Conservation (phyloP, 2,888 invertebrate genomes). For the Achlya flavicornis region DNA sequence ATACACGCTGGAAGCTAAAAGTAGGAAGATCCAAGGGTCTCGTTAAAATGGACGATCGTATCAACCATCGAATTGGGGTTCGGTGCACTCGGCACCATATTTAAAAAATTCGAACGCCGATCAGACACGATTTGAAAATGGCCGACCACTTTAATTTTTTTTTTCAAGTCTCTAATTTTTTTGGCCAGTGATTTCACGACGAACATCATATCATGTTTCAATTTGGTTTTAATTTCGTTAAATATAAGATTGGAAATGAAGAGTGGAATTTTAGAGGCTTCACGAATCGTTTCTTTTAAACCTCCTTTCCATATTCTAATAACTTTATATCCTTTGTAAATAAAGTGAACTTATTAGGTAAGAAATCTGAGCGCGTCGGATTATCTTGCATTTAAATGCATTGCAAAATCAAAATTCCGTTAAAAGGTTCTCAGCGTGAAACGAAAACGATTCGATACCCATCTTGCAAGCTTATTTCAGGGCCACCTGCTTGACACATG, state of each 20-base stretch:
- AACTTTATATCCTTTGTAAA: constrained; percentile 55
- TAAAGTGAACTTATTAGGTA: constrained; percentile 46
- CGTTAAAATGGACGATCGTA: constrained; percentile 57
- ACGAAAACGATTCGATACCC: constrained; percentile 58
- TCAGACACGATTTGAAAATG: constrained; percentile 70
- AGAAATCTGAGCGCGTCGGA: constrained; percentile 40
- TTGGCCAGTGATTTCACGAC: constrained; percentile 42
- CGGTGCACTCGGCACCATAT: constrained; percentile 78
- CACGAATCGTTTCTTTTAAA: constrained; percentile 30
- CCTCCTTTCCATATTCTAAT: constrained; percentile 43
- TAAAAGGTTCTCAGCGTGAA: constrained; percentile 68
- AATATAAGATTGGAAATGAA: constrained; percentile 36
- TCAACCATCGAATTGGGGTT: constrained; percentile 71
- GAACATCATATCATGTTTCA: constrained; percentile 45
- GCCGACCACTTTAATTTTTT: constrained; percentile 48
- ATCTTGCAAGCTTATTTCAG: constrained; percentile 59
- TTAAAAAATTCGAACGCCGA: constrained; percentile 72
- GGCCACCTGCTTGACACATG: constrained; percentile 71
- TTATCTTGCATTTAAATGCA: constrained; percentile 70
- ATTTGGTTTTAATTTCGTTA: constrained; percentile 43
- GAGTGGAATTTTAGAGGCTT: constrained; percentile 35
- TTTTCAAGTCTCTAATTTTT: constrained; percentile 23
- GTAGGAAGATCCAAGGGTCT: constrained; percentile 47
- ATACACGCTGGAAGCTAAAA: constrained; percentile 39
- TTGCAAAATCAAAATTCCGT: constrained; percentile 57